A percentile compares a stretch with the other conserved stretches of the same genome.
Conservation (phyloP, 1,140 invertebrate genomes). For the Rhagoletis pomonella region DNA sequence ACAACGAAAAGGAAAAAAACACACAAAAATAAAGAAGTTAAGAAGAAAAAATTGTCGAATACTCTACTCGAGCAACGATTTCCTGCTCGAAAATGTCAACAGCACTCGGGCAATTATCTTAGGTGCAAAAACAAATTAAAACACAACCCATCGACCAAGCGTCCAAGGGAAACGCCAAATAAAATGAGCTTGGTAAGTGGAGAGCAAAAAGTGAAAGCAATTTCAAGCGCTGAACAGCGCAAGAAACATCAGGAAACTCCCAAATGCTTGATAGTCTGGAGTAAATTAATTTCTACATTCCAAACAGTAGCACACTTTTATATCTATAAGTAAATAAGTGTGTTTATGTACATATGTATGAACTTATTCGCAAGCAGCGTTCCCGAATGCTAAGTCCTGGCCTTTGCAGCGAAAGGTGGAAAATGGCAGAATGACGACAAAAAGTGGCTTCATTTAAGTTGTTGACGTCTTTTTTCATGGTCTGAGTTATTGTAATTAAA, state of each 20-base stretch:
- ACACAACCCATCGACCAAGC: conserved; percentile 8
- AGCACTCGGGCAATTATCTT: conserved; percentile 57
- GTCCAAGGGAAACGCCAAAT: not conserved
- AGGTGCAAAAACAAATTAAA: conserved; percentile 57
- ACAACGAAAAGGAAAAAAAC: not conserved
- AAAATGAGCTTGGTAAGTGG: not conserved
- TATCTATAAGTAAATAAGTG: not conserved
- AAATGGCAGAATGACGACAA: conserved; percentile 19
- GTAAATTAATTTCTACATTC: conserved; percentile 57
- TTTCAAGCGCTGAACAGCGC: not conserved
- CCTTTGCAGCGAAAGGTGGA: conserved; percentile 35
- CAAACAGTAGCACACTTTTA: not conserved
- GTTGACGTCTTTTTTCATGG: conserved; percentile 10
- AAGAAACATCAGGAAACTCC: conserved; percentile 54
- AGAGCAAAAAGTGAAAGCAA: conserved; percentile 34
- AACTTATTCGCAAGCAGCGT: not conserved
- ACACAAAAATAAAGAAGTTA: conserved; percentile 1
- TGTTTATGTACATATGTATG: not conserved
- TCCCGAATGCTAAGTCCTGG: not conserved
- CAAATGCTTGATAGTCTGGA: conserved; percentile 56
- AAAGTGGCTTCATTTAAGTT: conserved; percentile 41
- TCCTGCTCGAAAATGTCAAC: conserved; percentile 58
- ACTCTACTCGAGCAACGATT: conserved; percentile 55
- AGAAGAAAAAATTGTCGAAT: not conserved
- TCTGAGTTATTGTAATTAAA: conserved; percentile 55